Conservation (phyloP, 2,797 vertebrate species). For the Neostethus bicornis region DNA sequence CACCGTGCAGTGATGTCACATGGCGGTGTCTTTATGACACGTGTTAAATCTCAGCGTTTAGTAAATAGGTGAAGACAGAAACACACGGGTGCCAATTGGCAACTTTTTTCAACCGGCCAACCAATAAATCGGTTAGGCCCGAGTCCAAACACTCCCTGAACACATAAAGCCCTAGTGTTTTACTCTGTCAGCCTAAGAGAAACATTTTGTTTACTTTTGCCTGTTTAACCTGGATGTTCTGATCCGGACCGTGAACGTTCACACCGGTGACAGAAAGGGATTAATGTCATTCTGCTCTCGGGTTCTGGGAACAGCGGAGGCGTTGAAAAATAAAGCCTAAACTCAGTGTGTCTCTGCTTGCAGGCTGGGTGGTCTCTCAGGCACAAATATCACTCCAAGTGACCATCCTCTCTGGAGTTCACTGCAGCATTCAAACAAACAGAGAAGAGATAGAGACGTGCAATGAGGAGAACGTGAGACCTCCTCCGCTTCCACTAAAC, state of each 20-base stretch:
- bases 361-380: slow-evolving; percentile 75
- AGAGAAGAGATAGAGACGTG: slow-evolving; percentile 35
- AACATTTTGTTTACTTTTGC: slow-evolving; percentile 30
- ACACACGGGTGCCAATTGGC: too few relatives aligned
- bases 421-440: slow-evolving; percentile 76
- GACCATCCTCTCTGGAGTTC: slow-evolving; percentile 69
- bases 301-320: slow-evolving; percentile 69
- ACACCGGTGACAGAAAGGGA: slow-evolving; percentile 56
- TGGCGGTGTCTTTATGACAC: too few relatives aligned
- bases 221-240: slow-evolving; percentile 53
- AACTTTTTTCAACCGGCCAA: too few relatives aligned
- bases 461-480: slow-evolving; percentile 25
- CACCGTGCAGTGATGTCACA: too few relatives aligned
- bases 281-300: slow-evolving; percentile 60
- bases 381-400: slow-evolving; percentile 74
- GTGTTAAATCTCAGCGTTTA: too few relatives aligned
- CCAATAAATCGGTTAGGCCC: too few relatives aligned
- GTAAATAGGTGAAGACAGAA: too few relatives aligned
- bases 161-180: too few relatives aligned
- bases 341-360: slow-evolving; percentile 39
- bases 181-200: slow-evolving; percentile 22
- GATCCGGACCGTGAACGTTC: slow-evolving; percentile 41
- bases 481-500: slow-evolving; percentile 7
- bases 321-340: slow-evolving; percentile 66
- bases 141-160: too few relatives aligned